Evolutionary conservation across 2,888 invertebrate genomes (phyloP), one percentile per base, ranked within the genome.

Genomic region (Aleiodes alternator): DNA sequence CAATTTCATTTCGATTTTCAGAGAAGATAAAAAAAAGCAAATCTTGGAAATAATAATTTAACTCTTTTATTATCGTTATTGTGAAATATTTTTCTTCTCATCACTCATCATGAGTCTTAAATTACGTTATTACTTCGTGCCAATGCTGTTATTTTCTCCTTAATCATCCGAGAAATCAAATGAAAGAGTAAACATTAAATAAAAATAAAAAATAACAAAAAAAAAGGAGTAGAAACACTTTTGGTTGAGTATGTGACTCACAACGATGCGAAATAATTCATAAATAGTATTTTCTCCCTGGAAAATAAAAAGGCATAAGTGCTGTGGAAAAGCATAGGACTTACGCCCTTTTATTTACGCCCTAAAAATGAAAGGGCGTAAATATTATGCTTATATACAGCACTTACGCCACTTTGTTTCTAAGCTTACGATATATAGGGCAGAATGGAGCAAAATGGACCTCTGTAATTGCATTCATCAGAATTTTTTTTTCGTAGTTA

Each of bases 191-290:
- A n/a, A 55, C 55, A n/a, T 16, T 55, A 16, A 16, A 55, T 55
- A 14, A 55, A 16, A 55, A 23, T 23, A 4, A 4, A 51, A 51
- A 12, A 55, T 1, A n/a, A 16, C 12, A 16, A 59, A 61, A 14
- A 61, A 34, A 34, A 61, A 34, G 6, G 34, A 34, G 34, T 34
- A 34, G 55, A 55, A 55, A 55, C 55, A 55, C 31, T 57, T 57
- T 57, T 8, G 57, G 31, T 64, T 66, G 73, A 1, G 2, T 73
- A 51, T 72, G 76, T 79, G 79, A 79, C 69, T 77, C 79, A 79
- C 77, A 64, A 64, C 6, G 12, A 16, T 70, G 69, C 31, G 71
- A 74, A 76, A 73, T 66, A 55, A 73, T 14, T 72, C 77, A 73
- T 77, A 77, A 79, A 79, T 78, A 75, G 76, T 79, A 76, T 79